Conservation (phyloP, 1,140 invertebrate genomes). For the Nautilus pompilius region DNA sequence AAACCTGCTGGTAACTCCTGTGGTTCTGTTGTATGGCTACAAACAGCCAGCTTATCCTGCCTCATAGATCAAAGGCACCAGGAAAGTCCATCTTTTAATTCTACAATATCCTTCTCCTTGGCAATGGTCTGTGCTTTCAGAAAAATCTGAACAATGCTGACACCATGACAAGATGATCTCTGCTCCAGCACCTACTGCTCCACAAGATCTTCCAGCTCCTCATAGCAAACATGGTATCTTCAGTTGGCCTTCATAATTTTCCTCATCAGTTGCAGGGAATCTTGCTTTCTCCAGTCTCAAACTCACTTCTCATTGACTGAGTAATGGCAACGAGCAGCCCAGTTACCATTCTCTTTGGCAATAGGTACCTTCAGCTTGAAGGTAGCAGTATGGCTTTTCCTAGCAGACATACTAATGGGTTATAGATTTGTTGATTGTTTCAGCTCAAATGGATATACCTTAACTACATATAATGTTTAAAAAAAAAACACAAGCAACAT, state of each 20-base stretch:
- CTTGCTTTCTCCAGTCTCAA: slow-evolving; percentile 2
- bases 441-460: not conserved
- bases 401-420: not conserved
- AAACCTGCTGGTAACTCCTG: too few relatives aligned
- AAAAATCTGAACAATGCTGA: slow-evolving; percentile 1
- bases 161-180: not conserved
- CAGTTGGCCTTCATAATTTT: not conserved
- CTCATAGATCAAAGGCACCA: too few relatives aligned
- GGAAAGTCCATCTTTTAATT: not conserved
- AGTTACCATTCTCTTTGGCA: slow-evolving; percentile 6
- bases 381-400: too few relatives aligned
- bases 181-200: too few relatives aligned
- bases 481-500: too few relatives aligned
- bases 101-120: not conserved
- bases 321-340: not conserved
- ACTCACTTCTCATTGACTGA: not conserved
- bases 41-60: too few relatives aligned
- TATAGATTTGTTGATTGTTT: too few relatives aligned
- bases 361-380: not conserved
- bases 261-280: too few relatives aligned
- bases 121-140: not conserved
- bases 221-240: not conserved
- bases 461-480: too few relatives aligned
- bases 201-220: not conserved
- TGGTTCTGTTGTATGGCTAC: too few relatives aligned